Conservation (phyloP, 2,113 vertebrate species). For the Nothoprocta pentlandii region DNA sequence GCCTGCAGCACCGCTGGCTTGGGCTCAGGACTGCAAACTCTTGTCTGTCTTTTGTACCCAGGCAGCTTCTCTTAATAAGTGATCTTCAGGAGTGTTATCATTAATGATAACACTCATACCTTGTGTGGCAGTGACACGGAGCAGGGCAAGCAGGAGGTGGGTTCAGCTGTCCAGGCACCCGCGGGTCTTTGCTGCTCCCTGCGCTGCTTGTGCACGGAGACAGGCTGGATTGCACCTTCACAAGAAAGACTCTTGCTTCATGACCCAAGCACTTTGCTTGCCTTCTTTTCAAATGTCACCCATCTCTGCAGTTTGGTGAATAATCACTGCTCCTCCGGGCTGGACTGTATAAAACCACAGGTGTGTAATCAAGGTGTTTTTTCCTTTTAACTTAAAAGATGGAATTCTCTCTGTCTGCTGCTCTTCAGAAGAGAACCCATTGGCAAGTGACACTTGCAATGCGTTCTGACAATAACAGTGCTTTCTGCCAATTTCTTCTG, state of each 20-base stretch:
- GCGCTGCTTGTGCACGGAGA: not conserved
- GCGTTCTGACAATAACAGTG: conserved; percentile 38
- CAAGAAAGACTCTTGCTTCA: not conserved
- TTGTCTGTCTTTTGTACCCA: fast-evolving
- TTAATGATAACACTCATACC: not conserved
- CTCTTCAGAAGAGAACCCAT: not conserved
- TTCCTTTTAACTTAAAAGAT: not conserved
- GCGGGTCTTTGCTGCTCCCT: not conserved
- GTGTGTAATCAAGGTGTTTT: not conserved
- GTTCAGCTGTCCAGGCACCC: no score
- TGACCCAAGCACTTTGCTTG: not conserved
- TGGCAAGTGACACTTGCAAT: conserved; percentile 51
- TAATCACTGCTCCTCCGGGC: not conserved
- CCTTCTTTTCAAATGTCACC: not conserved
- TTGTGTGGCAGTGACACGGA: fast-evolving
- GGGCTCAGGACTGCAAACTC: not conserved
- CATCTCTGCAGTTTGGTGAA: not conserved
- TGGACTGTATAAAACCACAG: not conserved
- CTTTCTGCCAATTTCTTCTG: conserved; percentile 38
- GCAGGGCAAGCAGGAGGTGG: not conserved
- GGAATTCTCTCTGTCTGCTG: not conserved
- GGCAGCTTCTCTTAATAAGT: not conserved
- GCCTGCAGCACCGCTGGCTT: not conserved
- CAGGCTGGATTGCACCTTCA: not conserved
- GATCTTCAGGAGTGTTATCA: no score